Base-by-base conservation (phyloP, 2,797 vertebrate genomes). In the Phrynocephalus vlangalii region DNA sequence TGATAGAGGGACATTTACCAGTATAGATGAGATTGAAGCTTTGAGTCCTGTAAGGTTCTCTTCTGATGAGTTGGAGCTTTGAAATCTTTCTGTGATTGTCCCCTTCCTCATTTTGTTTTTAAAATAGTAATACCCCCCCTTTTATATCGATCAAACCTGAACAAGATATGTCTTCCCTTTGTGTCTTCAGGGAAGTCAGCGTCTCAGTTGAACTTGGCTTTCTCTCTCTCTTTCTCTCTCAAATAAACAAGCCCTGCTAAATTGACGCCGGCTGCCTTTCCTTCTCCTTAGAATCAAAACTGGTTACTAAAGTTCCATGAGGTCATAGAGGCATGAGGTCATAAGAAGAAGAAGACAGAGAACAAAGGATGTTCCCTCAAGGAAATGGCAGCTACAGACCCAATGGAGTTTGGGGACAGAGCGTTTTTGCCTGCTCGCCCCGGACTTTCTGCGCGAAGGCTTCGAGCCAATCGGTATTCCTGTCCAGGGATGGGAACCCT, bases 241-340 rank as follows among this genome's bases (percentile, higher is more conserved):
- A 52, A 68, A n/a, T 3, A 18, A 81, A 52, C 7, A 26, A 66
- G 30, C 26, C 10, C 85, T 20, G 3, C 24, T 20, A 84, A 24
- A 22, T 24, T 4, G 63, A 70, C n/a, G 75, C 26, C 3, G 50
- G 56, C 3, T 22, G 83, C 2, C 52, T 50, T 5, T n/a, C 0
- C 5, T 52, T 79, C 66, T 76, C 28, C 60, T 63, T 28, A 4
- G 0, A 90, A 70, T 50, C 66, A 24, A 89, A 77, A 79, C 1
- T 3, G 1, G 80, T 81, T 81, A 5, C 71, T 66, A 13, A 1
- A 9, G 79, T 10, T 20, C 66, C 56, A 16, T 56, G 87, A 87
- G 85, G 85, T 84, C 70, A 63, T 5, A 28, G 87, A 30, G 48
- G 30, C 26, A 22, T 60, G 72, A 85, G 44, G n/a, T 89, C 83